Base-by-base conservation (phyloP, 1,140 invertebrate species). In the Dendroctonus valens region DNA sequence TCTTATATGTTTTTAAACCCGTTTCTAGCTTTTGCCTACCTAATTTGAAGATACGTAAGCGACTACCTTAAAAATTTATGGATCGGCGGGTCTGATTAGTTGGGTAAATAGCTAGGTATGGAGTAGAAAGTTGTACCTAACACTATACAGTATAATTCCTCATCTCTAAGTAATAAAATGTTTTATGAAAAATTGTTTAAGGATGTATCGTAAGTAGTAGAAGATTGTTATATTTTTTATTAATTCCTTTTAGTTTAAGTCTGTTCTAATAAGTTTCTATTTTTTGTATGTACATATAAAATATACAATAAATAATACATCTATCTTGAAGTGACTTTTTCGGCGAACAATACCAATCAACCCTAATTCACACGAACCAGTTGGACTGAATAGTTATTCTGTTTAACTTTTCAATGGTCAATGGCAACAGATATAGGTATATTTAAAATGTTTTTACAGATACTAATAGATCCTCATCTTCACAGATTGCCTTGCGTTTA, bases 201-300 rank as follows among this genome's bases (percentile, higher is more conserved):
- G 26, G 14, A 42, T 42, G n/a, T 58, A 40, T 11, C 37, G 41
- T 11, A 53, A 6, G 37, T 41, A 38, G 12, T 58, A 58, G 58
- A 44, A 41, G 9, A 41, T 49, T 14, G 15, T 49, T 41, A 49
- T 46, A 7, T 59, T 46, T 14, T 61, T 12, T 61, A 49, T 61
- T 49, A 49, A 38, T 61, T 51, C 8, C 44, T 39, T 61, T 51
- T 48, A 26, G 14, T n/a, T 51, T 61, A 51, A 40, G 38, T 61
- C 52, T 40, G 44, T 49, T 61, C 39, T 61, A n/a, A 59, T 59
- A 51, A 15, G 12, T 50, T 49, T 52, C 15, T 39, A 44, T 39
- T 52, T 61, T 61, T 61, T 61, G 38, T 61, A 42, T 52, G 26
- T 52, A 52, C 12, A 61, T 52, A 61, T 51, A 26, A 61, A 61